A percentile compares a stretch with the other conserved stretches of the same genome.
phyloP scores from a whole-genome alignment of 2,113 vertebrate species.

The Bothrops jararaca region DNA sequence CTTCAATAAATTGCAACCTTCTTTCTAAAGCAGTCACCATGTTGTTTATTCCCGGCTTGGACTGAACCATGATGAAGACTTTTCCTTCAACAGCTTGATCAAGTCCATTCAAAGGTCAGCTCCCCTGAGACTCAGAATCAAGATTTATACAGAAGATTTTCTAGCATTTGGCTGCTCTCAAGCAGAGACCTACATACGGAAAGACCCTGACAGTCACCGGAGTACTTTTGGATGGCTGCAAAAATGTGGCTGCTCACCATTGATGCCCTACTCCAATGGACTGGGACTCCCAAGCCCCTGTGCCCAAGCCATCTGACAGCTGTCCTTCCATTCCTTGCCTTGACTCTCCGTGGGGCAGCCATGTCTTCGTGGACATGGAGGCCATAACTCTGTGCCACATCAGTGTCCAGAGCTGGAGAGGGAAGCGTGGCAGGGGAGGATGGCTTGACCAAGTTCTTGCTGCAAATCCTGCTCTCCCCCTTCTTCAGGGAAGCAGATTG shows the following conservation, averaged over 20 bases:
- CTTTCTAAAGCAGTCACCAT: too few species aligned
- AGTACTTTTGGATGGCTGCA: background rate
- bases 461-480: background rate
- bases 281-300: background rate
- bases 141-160: background rate
- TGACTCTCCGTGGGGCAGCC: background rate
- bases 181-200: background rate
- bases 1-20: too few species aligned
- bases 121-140: background rate
- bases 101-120: background rate
- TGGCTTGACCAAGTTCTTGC: background rate
- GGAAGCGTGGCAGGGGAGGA: background rate
- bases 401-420: background rate
- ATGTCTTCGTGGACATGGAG: background rate
- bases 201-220: background rate
- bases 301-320: background rate
- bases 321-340: background rate
- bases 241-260: background rate
- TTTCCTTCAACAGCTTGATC: background rate
- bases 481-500: background rate
- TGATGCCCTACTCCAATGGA: background rate
- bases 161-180: background rate
- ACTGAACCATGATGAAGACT: too few species aligned
- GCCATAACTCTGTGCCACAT: background rate
- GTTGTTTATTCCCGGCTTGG: too few species aligned